Conservation (phyloP, 2,888 invertebrate species). For the Troglohyphantes excavatus region DNA sequence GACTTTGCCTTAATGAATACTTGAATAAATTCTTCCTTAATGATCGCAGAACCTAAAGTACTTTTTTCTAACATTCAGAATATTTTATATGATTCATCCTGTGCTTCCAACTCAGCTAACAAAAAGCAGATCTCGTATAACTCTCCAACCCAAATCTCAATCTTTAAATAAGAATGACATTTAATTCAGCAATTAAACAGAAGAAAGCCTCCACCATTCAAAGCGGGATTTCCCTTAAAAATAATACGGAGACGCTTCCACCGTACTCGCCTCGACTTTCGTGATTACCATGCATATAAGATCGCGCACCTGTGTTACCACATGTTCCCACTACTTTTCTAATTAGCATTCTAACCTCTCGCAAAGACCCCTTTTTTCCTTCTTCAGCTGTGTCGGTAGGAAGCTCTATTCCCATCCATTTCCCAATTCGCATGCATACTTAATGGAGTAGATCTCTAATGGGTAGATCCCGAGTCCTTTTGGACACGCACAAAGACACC, state of each 20-base stretch:
- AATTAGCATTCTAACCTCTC: slow-evolving; percentile 56
- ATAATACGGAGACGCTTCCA: slow-evolving; percentile 23
- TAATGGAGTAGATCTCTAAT: neutral
- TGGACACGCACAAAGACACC: neutral
- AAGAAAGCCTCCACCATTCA: neutral
- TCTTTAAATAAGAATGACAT: slow-evolving; percentile 34
- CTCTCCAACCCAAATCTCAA: neutral
- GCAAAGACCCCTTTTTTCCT: slow-evolving; percentile 22
- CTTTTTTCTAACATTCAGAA: too few relatives aligned
- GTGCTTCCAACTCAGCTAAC: neutral
- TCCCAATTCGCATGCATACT: slow-evolving; percentile 53
- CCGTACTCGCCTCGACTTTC: neutral
- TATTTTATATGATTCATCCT: neutral
- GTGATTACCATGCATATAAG: slow-evolving; percentile 43
- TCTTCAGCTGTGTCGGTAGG: slow-evolving; percentile 26
- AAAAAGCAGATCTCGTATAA: neutral
- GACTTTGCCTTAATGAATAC: too few relatives aligned
- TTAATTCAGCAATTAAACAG: slow-evolving; percentile 41
- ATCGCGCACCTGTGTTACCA: slow-evolving; percentile 17
- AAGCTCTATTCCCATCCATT: slow-evolving; percentile 30
- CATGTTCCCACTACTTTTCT: slow-evolving; percentile 38
- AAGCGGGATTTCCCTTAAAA: neutral
- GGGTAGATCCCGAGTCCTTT: too few relatives aligned
- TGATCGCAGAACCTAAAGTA: too few relatives aligned
- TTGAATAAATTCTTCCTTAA: neutral